Conservation (phyloP, 2,888 invertebrate genomes). For the Ophraella communa region DNA sequence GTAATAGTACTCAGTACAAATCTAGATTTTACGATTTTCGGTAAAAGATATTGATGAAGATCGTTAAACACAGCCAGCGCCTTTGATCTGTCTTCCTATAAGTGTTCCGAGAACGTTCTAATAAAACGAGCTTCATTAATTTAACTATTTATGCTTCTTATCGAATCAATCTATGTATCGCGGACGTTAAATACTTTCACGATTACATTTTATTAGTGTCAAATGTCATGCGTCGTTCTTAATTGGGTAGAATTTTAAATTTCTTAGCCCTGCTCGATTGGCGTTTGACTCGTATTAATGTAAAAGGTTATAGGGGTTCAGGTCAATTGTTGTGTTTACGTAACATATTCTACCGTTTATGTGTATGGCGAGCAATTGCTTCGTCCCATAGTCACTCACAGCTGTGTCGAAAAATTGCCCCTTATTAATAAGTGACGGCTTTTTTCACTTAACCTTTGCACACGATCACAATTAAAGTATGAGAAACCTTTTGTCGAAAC, state of each 20-base stretch:
- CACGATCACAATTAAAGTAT: conserved; percentile 12
- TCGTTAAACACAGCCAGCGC: not conserved
- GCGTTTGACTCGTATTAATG: conserved; percentile 53
- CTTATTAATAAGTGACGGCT: conserved; percentile 41
- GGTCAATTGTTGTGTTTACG: conserved; percentile 54
- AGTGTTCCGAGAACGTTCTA: conserved; percentile 8
- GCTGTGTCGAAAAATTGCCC: conserved; percentile 50
- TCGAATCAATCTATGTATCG: conserved; percentile 18
- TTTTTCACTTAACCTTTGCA: conserved; percentile 38
- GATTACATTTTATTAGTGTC: conserved; percentile 42
- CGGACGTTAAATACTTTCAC: conserved; percentile 30
- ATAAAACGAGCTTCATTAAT: conserved; percentile 3
- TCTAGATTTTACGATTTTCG: not conserved
- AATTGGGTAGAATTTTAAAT: conserved; percentile 46
- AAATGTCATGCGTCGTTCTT: conserved; percentile 45
- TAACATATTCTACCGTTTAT: conserved; percentile 42
- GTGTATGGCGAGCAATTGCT: conserved; percentile 47
- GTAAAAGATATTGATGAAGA: not conserved
- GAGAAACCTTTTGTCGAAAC: not conserved
- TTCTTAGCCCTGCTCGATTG: conserved; percentile 45
- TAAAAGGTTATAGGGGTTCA: conserved; percentile 49
- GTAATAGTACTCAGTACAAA: not conserved
- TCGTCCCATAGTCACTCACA: conserved; percentile 49
- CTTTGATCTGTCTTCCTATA: conserved; percentile 6
- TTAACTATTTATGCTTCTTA: not conserved